These are phyloP conservation scores for Enteromius argenteus DNA, from an alignment of 2,797 vertebrate genomes.

Conservation along the genomic window DNA sequence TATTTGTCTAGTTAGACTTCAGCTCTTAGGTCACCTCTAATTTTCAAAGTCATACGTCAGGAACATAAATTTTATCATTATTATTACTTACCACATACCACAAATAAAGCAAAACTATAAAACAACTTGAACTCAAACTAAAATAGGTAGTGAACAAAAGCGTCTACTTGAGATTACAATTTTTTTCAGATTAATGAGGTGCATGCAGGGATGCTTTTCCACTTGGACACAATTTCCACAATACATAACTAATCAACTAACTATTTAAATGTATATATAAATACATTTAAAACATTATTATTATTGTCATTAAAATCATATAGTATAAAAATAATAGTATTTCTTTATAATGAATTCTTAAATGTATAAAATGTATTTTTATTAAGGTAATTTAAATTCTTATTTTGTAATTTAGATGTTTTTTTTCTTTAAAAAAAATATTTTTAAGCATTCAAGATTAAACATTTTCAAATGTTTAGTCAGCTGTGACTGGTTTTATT, in stretches of 20 bases:
- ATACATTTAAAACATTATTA: background rate
- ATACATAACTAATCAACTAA: background rate
- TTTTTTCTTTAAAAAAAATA: background rate
- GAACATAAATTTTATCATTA: background rate
- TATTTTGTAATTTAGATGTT: background rate
- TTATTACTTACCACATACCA: background rate
- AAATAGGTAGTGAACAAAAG: background rate
- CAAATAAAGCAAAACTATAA: background rate
- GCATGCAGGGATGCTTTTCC: background rate
- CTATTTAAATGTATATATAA: background rate
- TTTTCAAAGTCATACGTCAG: no score
- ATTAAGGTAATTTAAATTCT: background rate
- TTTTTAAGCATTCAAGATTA: background rate
- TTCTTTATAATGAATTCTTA: background rate
- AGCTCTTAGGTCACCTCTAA: background rate
- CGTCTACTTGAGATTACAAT: background rate
- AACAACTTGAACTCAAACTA: background rate
- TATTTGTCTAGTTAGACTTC: background rate
- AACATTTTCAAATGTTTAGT: background rate
- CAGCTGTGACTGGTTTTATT: background rate
- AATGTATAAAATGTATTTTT: background rate
- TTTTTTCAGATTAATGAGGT: background rate
- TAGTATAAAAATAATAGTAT: background rate
- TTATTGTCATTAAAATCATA: background rate
- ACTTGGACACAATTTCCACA: no score